Base-by-base conservation (phyloP, 2,113 vertebrate genomes). In the Paramisgurnus dabryanus region DNA sequence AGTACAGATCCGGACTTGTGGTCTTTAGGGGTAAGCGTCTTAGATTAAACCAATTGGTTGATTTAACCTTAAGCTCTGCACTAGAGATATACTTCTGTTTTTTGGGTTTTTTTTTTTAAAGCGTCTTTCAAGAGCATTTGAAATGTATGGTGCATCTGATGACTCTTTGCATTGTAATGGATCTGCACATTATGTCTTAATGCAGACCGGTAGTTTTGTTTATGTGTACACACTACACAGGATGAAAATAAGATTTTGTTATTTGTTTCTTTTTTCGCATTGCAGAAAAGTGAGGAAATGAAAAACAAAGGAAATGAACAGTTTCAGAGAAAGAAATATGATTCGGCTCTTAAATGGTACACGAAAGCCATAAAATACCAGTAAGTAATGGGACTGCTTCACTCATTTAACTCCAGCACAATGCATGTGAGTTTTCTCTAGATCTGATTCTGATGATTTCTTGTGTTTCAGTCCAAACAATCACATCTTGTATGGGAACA, bases 401-500 rank as follows among this genome's bases (percentile, higher is more conserved):
- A 34, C 27, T 45, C 1, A 45, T 45, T 45, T 45, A 45, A 45
- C 43, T 12, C 49, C 9, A 50, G 9, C 3, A 0, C 11, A 4
- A n/a, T 40, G 6, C 7, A 0, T 41, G 15, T 63, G 60, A 5
- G 7, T 9, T 63, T 12, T 11, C 0, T 45, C 10, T 55, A 5
- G 10, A 7, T 10, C 57, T n/a, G 15, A 10, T 49, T 39, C 13
- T 6, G 1, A 4, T 9, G 49, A 41, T 18, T 6, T 60, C 69
- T 58, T 68, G 70, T 65, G 63, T 68, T 69, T 66, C 82, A 94
- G 97, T 81, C 94, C 95, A 69, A 90, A 92, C 70, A 98, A 97
- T 84, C 93, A 98, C 81, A 86, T 96, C 2, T 88, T 97, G 73
- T 99, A 98, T 84, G 94, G 96, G 72, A 98, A 99, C 87, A 49